Evolutionary conservation across 2,888 invertebrate genomes (phyloP).

Genomic region (Eupithecia vulgata): DNA sequence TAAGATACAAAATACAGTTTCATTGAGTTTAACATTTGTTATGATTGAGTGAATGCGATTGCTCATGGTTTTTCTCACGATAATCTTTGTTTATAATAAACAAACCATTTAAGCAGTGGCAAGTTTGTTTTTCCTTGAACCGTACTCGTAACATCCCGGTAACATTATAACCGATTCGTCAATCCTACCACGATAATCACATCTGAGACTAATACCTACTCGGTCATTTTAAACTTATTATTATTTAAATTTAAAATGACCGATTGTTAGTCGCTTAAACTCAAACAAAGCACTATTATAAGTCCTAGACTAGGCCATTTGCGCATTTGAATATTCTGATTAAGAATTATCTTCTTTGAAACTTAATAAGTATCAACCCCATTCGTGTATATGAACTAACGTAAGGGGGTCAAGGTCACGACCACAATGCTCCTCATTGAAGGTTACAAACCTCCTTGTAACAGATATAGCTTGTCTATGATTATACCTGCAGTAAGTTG

Average conservation of each 20-base stretch:
- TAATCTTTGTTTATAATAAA: slow-evolving; percentile 24
- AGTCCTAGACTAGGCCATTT: background rate
- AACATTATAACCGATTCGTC: background rate
- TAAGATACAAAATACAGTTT: background rate
- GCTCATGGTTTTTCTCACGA: slow-evolving; percentile 17
- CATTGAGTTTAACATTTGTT: slow-evolving; percentile 1
- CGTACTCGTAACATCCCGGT: slow-evolving; percentile 4
- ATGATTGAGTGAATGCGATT: slow-evolving; percentile 8
- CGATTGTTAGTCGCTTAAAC: no score
- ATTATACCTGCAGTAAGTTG: slow-evolving; percentile 85
- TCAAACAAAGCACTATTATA: no score
- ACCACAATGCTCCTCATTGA: background rate
- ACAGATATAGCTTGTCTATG: background rate
- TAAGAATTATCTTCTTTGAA: background rate
- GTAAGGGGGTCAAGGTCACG: slow-evolving; percentile 1
- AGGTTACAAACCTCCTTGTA: background rate
- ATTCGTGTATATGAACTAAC: background rate
- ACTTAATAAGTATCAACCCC: background rate
- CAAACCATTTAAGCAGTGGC: slow-evolving; percentile 18
- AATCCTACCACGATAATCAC: background rate
- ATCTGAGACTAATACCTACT: no score
- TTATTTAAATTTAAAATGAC: no score
- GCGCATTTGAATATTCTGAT: background rate
- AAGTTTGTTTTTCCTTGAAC: slow-evolving; percentile 19
- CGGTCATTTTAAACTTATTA: no score